Evolutionary conservation across 2,888 invertebrate genomes (phyloP).

Genomic region (Digitonthophagus gazella): DNA sequence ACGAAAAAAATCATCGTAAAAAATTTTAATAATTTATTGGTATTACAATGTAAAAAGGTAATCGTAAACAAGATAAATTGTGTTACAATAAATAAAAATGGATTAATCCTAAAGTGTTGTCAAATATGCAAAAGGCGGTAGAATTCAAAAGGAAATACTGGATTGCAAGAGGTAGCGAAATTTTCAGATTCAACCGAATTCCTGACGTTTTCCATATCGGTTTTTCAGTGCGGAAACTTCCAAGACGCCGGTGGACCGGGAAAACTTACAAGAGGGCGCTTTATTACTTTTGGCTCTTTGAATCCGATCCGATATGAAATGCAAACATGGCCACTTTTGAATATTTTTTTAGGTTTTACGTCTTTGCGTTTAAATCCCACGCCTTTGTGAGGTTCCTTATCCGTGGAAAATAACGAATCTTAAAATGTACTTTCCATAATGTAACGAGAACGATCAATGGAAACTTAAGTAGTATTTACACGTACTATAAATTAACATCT

Average conservation of each 20-base stretch:
- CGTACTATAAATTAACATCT: neutral
- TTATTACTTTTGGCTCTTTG: constrained; percentile 15
- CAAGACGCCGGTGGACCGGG: neutral
- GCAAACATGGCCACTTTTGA: constrained; percentile 12
- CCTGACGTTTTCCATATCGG: neutral
- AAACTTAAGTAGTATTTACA: too few species aligned
- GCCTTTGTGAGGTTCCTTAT: neutral
- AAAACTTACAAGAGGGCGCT: constrained; percentile 11
- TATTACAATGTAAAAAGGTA: too few species aligned
- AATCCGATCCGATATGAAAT: constrained; percentile 13
- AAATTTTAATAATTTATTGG: too few species aligned
- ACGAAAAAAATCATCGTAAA: neutral
- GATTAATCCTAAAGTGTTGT: neutral
- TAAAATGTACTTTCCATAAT: neutral
- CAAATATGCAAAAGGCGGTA: neutral
- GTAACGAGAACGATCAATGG: too few species aligned
- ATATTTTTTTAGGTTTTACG: constrained; percentile 3
- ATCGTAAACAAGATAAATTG: too few species aligned
- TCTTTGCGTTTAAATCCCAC: neutral
- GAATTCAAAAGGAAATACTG: neutral
- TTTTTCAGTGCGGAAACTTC: neutral
- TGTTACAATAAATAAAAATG: too few species aligned
- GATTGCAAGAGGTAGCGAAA: neutral
- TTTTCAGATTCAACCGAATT: neutral
- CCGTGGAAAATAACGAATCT: neutral